A percentile compares a stretch with the other conserved stretches of the same genome.
Conservation (phyloP, 2,113 vertebrate genomes). For the Sporophila hypoxantha region DNA sequence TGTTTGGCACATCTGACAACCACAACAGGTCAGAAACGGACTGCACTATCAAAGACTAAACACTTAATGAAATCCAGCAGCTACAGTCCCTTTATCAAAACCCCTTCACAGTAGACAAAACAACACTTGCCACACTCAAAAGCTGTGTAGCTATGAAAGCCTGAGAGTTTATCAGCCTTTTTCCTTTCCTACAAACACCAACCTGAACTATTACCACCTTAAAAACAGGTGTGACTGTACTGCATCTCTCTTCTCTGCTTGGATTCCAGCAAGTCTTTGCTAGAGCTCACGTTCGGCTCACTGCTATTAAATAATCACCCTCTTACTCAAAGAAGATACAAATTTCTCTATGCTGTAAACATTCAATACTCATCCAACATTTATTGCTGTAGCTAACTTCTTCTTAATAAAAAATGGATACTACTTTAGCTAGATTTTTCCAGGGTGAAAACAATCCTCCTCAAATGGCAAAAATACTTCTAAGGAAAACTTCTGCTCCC, state of each 20-base stretch:
- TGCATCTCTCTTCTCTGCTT: background rate
- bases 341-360: background rate
- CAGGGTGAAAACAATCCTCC: background rate
- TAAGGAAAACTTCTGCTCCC: background rate
- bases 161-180: background rate
- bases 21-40: background rate
- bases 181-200: background rate
- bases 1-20: background rate
- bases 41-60: background rate
- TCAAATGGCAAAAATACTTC: background rate
- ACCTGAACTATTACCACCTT: background rate
- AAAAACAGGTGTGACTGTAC: background rate
- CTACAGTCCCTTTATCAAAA: background rate
- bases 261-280: background rate
- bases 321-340: background rate
- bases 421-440: background rate
- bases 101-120: background rate
- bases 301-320: background rate
- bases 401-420: background rate
- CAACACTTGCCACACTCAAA: background rate
- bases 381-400: background rate
- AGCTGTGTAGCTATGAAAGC: background rate
- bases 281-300: background rate
- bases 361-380: background rate
- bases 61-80: background rate